phyloP scores from a whole-genome alignment of 1,140 invertebrate species.

The Aphis gossypii region DNA sequence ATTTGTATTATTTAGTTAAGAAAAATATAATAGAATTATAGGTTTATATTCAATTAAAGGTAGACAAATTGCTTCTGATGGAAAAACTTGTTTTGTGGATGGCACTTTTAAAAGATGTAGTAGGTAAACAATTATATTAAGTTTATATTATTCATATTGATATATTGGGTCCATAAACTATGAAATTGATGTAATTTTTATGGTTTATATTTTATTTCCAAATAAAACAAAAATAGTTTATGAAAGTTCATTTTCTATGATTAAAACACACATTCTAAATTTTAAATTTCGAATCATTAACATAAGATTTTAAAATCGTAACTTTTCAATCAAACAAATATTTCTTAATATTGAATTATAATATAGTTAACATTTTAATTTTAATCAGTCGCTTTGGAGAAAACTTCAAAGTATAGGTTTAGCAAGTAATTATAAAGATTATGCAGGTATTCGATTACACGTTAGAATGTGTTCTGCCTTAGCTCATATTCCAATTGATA shows the following conservation, averaged over 20 bases:
- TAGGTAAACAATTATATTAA: too few relatives aligned
- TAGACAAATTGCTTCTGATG: too few relatives aligned
- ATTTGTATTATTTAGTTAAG: too few relatives aligned
- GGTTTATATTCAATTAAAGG: too few relatives aligned
- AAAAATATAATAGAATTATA: too few relatives aligned
- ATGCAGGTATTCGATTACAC: neutral
- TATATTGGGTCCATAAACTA: too few relatives aligned
- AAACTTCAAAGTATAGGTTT: neutral
- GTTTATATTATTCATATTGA: too few relatives aligned
- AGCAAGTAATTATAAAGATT: neutral
- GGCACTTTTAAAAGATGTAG: too few relatives aligned
- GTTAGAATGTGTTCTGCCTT: neutral
- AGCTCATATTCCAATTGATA: neutral
- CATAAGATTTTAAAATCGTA: neutral
- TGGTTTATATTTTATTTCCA: too few relatives aligned
- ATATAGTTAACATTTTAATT: neutral
- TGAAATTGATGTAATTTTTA: too few relatives aligned
- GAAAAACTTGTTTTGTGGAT: too few relatives aligned
- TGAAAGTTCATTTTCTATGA: neutral
- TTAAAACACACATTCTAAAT: neutral
- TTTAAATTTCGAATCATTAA: neutral
- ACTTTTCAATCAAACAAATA: neutral
- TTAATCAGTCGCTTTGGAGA: neutral
- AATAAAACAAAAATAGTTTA: neutral
- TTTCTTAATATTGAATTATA: too few relatives aligned